Evolutionary conservation across 1,140 invertebrate species (phyloP).

Genomic region (Drosophila nikananu): DNA sequence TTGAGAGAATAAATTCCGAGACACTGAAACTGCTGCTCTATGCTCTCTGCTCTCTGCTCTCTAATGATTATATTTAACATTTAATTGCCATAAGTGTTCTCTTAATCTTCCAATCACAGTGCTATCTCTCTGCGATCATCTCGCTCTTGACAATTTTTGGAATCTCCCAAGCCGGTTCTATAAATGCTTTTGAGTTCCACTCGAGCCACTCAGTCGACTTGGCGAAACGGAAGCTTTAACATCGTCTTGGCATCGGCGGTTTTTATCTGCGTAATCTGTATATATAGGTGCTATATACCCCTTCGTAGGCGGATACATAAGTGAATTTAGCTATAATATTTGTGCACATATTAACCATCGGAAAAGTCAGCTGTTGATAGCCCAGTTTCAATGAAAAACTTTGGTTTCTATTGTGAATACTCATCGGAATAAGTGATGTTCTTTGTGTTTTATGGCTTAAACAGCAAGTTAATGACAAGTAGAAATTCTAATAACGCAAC

Average conservation of each 20-base stretch:
- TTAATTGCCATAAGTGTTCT: neutral
- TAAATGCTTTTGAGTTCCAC: conserved; percentile 28
- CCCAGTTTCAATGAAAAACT: conserved; percentile 5
- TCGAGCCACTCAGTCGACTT: conserved; percentile 43
- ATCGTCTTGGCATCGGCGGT: conserved; percentile 1
- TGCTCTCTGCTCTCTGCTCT: conserved; percentile 1
- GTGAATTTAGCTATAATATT: conserved; percentile 4
- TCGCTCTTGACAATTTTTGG: neutral
- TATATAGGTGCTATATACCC: conserved; percentile 9
- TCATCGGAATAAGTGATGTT: neutral
- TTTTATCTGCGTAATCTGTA: conserved; percentile 1
- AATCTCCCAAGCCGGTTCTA: conserved; percentile 57
- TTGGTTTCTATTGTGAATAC: neutral
- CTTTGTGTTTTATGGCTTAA: neutral
- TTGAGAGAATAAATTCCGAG: neutral
- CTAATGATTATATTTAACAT: no score
- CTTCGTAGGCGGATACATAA: conserved; percentile 9
- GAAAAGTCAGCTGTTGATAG: neutral
- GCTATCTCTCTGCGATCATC: neutral
- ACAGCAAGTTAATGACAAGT: neutral
- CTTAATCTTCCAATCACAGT: neutral
- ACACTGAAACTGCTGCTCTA: neutral
- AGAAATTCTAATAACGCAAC: neutral
- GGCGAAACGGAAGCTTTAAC: conserved; percentile 4
- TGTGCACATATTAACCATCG: neutral